Evolutionary conservation across 2,113 vertebrate species (phyloP).

Genomic region (Clarias batrachus): DNA sequence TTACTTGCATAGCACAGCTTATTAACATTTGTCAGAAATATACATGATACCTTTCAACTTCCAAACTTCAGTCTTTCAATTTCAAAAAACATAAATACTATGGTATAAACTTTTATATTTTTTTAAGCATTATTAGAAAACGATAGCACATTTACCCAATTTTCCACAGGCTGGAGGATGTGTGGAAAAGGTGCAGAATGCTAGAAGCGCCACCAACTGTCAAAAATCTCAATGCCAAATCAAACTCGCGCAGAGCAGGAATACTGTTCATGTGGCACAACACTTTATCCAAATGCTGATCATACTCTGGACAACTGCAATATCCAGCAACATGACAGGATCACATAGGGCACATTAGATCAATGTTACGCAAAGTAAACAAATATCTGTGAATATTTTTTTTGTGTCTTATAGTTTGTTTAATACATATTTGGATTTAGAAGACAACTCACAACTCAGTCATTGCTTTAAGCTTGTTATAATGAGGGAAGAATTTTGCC

Average conservation of each 20-base stretch:
- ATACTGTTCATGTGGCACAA: background rate
- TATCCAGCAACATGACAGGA: background rate
- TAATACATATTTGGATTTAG: background rate
- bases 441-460: background rate
- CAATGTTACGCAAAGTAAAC: background rate
- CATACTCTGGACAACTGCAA: slow-evolving; percentile 23
- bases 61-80: background rate
- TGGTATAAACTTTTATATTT: background rate
- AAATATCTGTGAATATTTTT: background rate
- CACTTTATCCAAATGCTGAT: background rate
- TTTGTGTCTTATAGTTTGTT: background rate
- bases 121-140: background rate
- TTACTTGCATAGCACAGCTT: no score
- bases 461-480: slow-evolving; percentile 27
- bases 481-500: slow-evolving; percentile 30
- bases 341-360: background rate
- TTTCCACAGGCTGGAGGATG: background rate
- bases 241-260: slow-evolving; percentile 13
- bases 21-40: no score
- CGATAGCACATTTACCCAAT: background rate
- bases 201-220: slow-evolving; percentile 16
- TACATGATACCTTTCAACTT: no score
- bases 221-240: slow-evolving; percentile 6
- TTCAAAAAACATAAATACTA: background rate
- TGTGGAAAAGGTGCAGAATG: slow-evolving; percentile 17